Evolutionary conservation across 1,140 invertebrate species (phyloP).

Genomic region (Microplitis demolitor): DNA sequence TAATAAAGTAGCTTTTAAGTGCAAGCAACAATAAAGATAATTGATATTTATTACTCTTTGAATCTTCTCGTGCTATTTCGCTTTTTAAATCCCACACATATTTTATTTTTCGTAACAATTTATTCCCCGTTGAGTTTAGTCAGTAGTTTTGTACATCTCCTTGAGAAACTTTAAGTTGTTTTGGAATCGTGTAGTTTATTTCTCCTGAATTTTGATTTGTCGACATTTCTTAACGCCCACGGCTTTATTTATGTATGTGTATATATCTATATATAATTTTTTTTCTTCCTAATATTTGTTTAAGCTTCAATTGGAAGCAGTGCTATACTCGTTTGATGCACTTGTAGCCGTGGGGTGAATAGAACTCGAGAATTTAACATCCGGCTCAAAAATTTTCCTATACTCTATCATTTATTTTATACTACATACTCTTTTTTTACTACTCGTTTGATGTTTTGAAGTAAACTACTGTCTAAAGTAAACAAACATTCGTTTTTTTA

Average conservation of each 20-base stretch:
- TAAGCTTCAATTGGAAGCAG: neutral
- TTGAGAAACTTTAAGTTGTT: neutral
- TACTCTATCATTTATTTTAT: neutral
- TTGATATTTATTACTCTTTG: too few relatives aligned
- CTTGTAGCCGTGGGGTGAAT: neutral
- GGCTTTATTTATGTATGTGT: neutral
- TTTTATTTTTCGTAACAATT: too few relatives aligned
- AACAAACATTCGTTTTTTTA: too few relatives aligned
- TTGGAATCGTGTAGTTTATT: constrained; percentile 26
- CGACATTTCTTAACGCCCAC: constrained; percentile 37
- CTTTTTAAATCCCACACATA: too few relatives aligned
- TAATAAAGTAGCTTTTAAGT: too few relatives aligned
- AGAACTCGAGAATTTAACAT: neutral
- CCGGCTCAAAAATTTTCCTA: neutral
- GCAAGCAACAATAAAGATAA: too few relatives aligned
- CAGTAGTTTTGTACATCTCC: neutral
- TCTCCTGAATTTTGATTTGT: constrained; percentile 50
- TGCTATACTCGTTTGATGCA: neutral
- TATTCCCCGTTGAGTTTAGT: too few relatives aligned
- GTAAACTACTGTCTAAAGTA: too few relatives aligned
- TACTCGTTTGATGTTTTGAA: neutral
- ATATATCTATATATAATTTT: neutral
- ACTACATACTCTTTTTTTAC: neutral
- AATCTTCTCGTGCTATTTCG: too few relatives aligned
- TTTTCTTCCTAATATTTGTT: neutral